Conservation (phyloP, 2,113 vertebrate species). For the Rhagologus leucostigma region DNA sequence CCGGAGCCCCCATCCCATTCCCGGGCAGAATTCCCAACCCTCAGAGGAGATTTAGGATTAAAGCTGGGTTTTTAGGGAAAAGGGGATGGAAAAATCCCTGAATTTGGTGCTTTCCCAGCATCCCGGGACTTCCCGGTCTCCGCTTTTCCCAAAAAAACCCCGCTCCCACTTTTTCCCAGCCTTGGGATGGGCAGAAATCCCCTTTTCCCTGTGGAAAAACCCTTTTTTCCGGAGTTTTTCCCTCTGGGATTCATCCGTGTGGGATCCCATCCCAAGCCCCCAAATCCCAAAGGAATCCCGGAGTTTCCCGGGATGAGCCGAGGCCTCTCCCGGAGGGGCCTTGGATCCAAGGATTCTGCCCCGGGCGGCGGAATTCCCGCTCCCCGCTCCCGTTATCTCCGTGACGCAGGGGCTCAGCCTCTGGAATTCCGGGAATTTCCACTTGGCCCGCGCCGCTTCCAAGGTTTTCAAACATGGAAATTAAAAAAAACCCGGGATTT, state of each 20-base stretch:
- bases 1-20: not conserved
- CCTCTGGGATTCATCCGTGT: not conserved
- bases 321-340: not conserved
- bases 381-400: not conserved
- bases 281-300: not conserved
- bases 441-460: not conserved
- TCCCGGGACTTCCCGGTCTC: not conserved
- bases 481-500: not conserved
- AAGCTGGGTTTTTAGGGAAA: not conserved
- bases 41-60: too few relatives aligned
- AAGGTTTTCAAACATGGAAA: not conserved
- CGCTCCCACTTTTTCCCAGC: rapidly evolving
- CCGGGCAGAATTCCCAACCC: not conserved
- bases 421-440: not conserved
- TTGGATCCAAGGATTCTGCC: not conserved
- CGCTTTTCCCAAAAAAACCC: not conserved
- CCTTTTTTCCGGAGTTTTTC: not conserved
- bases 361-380: not conserved
- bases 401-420: not conserved
- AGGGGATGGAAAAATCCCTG: rapidly evolving
- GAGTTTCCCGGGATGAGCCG: not conserved
- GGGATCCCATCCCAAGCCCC: not conserved
- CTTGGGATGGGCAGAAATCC: too few relatives aligned
- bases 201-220: not conserved
- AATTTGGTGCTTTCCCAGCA: not conserved